These are phyloP conservation scores for Meloidogyne floridensis DNA, from an alignment of 1,140 invertebrate species.

Conservation along the genomic window DNA sequence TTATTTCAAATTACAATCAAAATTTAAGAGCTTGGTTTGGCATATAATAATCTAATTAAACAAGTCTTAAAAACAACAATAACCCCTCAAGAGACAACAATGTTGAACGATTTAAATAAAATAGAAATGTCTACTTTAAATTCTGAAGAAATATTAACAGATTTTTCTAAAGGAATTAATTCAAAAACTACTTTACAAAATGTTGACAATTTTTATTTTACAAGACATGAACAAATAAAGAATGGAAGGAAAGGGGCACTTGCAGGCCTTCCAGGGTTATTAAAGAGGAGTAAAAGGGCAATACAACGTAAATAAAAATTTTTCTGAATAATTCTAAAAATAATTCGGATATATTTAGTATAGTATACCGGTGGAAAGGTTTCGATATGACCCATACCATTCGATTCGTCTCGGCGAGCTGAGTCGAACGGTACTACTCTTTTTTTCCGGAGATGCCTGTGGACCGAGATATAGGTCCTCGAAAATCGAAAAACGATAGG, in stretches of 20 bases:
- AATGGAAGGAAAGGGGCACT: neutral
- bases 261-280: neutral
- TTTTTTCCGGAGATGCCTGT: too few species aligned
- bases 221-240: neutral
- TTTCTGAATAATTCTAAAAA: neutral
- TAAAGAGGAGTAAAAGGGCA: neutral
- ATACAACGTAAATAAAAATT: neutral
- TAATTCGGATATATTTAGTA: too few species aligned
- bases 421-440: too few species aligned
- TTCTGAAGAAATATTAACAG: neutral
- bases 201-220: neutral
- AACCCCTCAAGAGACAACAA: neutral
- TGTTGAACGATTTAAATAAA: neutral
- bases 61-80: constrained; percentile 1
- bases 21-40: neutral
- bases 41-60: constrained; percentile 8
- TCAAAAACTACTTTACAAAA: neutral
- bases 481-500: too few species aligned
- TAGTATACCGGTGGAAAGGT: too few species aligned
- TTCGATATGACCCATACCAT: too few species aligned
- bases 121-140: neutral
- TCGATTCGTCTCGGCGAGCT: too few species aligned
- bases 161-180: neutral
- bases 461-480: too few species aligned
- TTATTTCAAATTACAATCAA: neutral